Conservation (phyloP, 1,140 invertebrate species). For the Pogonomyrmex barbatus region DNA sequence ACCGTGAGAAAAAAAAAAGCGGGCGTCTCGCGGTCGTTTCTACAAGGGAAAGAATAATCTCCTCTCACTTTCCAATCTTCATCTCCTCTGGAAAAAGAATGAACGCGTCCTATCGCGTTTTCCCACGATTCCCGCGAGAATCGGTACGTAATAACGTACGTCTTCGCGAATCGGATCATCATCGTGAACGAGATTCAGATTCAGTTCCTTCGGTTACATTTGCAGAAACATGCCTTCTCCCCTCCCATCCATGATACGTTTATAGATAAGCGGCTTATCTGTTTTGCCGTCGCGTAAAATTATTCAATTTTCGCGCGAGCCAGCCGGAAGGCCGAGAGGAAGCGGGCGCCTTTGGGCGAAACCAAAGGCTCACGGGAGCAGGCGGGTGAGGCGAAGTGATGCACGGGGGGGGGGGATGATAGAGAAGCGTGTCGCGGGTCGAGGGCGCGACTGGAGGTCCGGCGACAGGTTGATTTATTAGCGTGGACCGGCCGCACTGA, state of each 20-base stretch:
- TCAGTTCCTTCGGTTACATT: background rate
- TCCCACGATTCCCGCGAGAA: constrained; percentile 22
- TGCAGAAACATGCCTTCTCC: background rate
- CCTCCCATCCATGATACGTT: background rate
- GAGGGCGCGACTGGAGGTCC: constrained; percentile 27
- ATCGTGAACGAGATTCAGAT: background rate
- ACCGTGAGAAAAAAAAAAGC: constrained; percentile 42
- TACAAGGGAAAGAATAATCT: constrained; percentile 1
- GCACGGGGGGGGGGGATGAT: background rate
- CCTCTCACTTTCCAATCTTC: background rate
- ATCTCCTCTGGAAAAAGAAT: background rate
- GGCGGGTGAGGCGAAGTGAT: background rate
- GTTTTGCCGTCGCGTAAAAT: constrained; percentile 20
- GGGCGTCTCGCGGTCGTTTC: background rate
- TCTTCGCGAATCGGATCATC: background rate
- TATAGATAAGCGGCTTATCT: background rate
- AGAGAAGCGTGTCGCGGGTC: constrained; percentile 46
- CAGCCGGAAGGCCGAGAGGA: background rate
- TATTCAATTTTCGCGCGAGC: constrained; percentile 47
- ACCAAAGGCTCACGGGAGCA: constrained; percentile 9
- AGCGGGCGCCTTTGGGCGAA: background rate
- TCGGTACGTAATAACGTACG: background rate
- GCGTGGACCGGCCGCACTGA: constrained; percentile 47
- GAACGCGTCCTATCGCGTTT: background rate
- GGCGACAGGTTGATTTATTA: constrained; percentile 63